These are phyloP conservation scores for Otis tarda DNA, from an alignment of 2,113 vertebrate genomes.

Conservation along the genomic window DNA sequence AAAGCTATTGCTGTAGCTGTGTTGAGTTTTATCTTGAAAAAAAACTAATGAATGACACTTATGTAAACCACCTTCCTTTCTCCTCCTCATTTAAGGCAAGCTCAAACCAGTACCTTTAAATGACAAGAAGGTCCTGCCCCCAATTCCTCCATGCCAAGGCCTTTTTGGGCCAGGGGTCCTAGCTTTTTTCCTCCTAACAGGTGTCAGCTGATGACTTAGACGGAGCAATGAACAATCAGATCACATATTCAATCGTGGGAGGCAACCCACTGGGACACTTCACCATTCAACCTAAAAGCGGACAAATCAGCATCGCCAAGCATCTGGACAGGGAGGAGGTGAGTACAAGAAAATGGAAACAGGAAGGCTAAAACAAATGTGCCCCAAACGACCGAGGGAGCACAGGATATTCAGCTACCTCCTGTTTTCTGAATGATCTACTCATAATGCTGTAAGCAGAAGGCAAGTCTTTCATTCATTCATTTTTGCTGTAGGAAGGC, in stretches of 20 bases:
- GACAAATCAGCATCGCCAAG: slow-evolving; percentile 83
- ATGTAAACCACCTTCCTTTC: neutral
- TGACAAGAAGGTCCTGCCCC: neutral
- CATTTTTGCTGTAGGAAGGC: neutral
- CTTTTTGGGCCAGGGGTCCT: neutral
- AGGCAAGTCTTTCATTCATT: neutral
- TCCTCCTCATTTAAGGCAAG: neutral
- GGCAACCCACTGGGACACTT: slow-evolving; percentile 88
- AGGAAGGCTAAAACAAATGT: neutral
- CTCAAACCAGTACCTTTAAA: neutral
- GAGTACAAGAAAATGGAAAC: slow-evolving; percentile 15
- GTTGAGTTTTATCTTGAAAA: neutral
- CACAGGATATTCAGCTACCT: neutral
- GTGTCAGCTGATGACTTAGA: slow-evolving; percentile 88
- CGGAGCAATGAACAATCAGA: slow-evolving; percentile 85
- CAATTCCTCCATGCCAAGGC: neutral
- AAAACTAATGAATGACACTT: neutral
- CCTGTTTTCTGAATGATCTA: neutral
- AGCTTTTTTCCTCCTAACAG: slow-evolving; percentile 63
- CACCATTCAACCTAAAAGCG: slow-evolving; percentile 81
- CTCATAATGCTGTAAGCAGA: neutral
- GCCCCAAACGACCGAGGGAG: neutral
- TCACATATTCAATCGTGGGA: slow-evolving; percentile 87
- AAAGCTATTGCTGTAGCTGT: neutral
- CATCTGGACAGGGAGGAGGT: slow-evolving; percentile 93